Conservation (phyloP, 2,888 invertebrate genomes). For the Odontocerum albicorne region DNA sequence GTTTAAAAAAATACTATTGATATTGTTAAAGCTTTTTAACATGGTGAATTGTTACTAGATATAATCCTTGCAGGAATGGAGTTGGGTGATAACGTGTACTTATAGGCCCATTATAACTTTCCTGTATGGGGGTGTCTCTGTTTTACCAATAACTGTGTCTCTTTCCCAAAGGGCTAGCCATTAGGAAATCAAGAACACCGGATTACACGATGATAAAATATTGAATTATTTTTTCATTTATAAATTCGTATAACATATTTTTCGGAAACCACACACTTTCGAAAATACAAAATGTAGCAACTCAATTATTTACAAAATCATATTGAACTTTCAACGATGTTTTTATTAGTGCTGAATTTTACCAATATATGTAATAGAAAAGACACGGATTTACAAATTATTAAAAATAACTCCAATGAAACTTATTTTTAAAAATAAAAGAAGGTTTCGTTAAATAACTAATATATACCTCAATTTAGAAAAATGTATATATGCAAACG, state of each 20-base stretch:
- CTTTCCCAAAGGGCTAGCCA: conserved; percentile 2
- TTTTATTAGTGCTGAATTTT: background rate
- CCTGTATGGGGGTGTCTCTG: background rate
- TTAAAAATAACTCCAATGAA: background rate
- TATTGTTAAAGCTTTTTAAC: too few relatives aligned
- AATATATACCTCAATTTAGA: too few relatives aligned
- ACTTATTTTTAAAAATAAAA: background rate
- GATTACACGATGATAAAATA: background rate
- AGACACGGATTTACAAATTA: background rate
- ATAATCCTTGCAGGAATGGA: too few relatives aligned
- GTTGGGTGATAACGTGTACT: conserved; percentile 4
- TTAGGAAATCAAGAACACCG: conserved; percentile 1
- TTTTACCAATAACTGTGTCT: background rate
- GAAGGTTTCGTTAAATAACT: background rate
- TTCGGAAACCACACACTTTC: too few relatives aligned
- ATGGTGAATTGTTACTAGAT: too few relatives aligned
- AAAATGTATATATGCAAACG: too few relatives aligned
- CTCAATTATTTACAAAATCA: too few relatives aligned
- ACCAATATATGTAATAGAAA: background rate
- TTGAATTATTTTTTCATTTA: background rate
- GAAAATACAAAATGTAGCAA: too few relatives aligned
- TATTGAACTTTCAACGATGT: background rate
- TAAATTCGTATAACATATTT: too few relatives aligned
- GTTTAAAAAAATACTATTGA: too few relatives aligned
- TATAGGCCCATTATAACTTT: conserved; percentile 9